Percentiles rank a stretch among this genome's conserved stretches.
phyloP scores from a whole-genome alignment of 2,113 vertebrate genomes.

The Sprattus sprattus region DNA sequence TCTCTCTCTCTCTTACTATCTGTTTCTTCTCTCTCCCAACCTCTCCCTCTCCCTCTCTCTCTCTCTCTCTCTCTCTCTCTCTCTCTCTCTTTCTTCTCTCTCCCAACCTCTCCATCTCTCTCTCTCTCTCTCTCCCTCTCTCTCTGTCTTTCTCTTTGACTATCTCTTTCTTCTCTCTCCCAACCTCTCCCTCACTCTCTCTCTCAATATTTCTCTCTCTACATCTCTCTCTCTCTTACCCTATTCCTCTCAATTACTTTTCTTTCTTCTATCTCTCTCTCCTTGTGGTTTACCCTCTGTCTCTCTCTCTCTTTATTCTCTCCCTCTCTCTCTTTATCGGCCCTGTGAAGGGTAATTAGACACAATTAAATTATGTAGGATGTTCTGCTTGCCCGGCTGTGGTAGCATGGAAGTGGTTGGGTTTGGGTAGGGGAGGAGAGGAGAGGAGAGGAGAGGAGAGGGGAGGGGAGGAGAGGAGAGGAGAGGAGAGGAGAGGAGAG shows the following conservation, averaged over 20 bases:
- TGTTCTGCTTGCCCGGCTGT: background rate
- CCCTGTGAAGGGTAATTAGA: background rate
- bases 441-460: too few relatives aligned
- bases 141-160: background rate
- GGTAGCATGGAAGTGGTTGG: too few relatives aligned
- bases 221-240: background rate
- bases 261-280: too few relatives aligned
- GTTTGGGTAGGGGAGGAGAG: background rate
- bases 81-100: background rate
- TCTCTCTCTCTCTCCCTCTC: background rate
- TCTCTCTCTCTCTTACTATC: conserved; percentile 3
- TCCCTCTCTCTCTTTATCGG: too few relatives aligned
- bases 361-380: background rate
- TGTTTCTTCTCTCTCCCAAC: background rate
- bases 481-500: too few relatives aligned
- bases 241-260: too few relatives aligned
- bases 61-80: background rate
- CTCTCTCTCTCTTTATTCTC: too few relatives aligned
- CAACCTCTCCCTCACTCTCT: too few relatives aligned
- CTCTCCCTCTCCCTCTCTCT: background rate
- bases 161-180: too few relatives aligned
- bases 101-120: background rate
- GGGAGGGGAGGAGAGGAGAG: too few relatives aligned
- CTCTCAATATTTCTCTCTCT: too few relatives aligned
- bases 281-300: too few relatives aligned